These are phyloP conservation scores for Apaloderma vittatum DNA, from an alignment of 2,113 vertebrate species.

Conservation along the genomic window DNA sequence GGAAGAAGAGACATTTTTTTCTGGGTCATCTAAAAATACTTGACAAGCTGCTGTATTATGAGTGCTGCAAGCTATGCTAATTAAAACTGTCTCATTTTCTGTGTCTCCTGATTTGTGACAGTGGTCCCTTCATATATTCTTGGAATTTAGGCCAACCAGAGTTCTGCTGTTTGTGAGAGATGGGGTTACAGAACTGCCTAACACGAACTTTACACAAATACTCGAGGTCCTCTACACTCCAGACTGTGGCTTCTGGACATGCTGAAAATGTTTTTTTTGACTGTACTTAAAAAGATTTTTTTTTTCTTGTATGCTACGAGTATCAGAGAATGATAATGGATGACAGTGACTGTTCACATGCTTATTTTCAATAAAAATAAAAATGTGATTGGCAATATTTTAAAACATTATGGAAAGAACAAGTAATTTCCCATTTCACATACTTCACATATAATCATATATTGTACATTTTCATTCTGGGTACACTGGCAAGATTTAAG, in stretches of 20 bases:
- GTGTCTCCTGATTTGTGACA: neutral
- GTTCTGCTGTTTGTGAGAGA: neutral
- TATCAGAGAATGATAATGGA: neutral
- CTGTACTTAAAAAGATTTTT: neutral
- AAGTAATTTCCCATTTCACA: neutral
- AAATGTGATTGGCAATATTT: neutral
- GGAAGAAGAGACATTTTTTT: neutral
- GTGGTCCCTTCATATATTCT: neutral
- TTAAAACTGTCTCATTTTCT: neutral
- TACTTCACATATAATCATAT: neutral
- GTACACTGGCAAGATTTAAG: neutral
- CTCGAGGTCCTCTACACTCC: neutral
- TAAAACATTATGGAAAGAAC: neutral
- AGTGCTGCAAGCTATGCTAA: neutral
- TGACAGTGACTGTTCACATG: neutral
- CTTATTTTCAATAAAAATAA: neutral
- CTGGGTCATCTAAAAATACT: conserved; percentile 1
- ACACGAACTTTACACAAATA: neutral
- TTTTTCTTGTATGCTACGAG: neutral
- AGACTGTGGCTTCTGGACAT: neutral
- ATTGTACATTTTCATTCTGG: neutral
- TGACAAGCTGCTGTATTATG: neutral
- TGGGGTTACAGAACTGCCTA: neutral
- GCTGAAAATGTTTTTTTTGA: neutral
- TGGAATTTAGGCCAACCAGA: neutral